These are phyloP conservation scores for Ephydatia muelleri DNA, from an alignment of 37 sponge, comb jelly and placozoan genomes.

Conservation along the genomic window DNA sequence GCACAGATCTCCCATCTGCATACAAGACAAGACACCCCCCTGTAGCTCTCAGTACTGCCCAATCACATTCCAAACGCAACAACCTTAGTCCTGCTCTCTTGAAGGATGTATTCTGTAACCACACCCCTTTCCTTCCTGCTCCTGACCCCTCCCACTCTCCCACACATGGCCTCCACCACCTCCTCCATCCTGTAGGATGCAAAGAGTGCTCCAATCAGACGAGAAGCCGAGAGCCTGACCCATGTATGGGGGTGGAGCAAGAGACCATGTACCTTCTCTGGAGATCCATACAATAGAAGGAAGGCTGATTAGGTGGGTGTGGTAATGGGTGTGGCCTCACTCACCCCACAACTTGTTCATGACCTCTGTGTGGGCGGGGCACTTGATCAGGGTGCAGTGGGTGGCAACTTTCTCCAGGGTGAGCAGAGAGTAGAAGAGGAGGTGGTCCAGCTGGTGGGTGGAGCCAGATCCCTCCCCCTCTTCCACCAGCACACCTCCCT, in stretches of 20 bases:
- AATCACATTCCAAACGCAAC: neutral
- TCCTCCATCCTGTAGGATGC: conserved; percentile 59
- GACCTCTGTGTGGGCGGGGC: neutral
- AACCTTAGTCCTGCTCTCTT: conserved; percentile 26
- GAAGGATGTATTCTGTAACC: conserved; percentile 13
- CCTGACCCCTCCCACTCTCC: neutral
- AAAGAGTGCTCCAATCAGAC: conserved; percentile 74
- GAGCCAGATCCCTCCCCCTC: neutral
- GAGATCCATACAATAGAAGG: neutral
- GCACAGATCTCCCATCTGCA: conserved; percentile 41
- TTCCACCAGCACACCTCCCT: neutral
- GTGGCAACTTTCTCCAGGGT: conserved; percentile 54
- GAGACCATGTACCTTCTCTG: conserved; percentile 35
- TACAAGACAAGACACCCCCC: neutral
- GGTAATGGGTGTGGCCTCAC: neutral
- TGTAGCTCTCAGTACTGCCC: neutral
- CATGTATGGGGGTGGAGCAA: conserved; percentile 82
- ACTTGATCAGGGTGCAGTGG: conserved; percentile 34
- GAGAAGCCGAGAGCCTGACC: conserved; percentile 64
- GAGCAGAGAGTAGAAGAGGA: conserved; percentile 51
- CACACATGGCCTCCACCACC: conserved; percentile 6
- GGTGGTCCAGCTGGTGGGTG: conserved; percentile 43
- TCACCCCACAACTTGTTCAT: conserved; percentile 66
- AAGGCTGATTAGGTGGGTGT: neutral
- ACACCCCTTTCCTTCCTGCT: neutral